phyloP scores from a whole-genome alignment of 2,113 vertebrate species.

The Anarrhichthys ocellatus region DNA sequence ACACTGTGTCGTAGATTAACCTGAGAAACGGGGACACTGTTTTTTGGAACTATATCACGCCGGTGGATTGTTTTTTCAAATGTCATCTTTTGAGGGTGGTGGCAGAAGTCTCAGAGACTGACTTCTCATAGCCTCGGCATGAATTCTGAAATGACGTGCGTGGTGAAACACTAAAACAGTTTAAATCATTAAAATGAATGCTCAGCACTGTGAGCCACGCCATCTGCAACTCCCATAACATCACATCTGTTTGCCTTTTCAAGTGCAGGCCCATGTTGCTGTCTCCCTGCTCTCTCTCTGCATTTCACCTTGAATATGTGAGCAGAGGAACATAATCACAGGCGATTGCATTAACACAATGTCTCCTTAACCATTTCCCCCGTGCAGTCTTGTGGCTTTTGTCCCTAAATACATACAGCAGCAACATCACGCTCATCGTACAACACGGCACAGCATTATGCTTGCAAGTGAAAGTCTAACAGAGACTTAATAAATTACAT shows the following conservation, averaged over 20 bases:
- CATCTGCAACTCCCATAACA: slow-evolving; percentile 2
- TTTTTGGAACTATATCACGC: neutral
- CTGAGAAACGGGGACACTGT: neutral
- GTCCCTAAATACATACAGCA: neutral
- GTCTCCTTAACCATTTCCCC: neutral
- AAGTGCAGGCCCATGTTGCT: neutral
- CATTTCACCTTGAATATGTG: neutral
- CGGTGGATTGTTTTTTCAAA: neutral
- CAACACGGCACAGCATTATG: neutral
- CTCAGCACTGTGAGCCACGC: neutral
- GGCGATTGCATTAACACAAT: neutral
- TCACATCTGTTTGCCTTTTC: slow-evolving; percentile 21
- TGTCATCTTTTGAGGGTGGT: neutral
- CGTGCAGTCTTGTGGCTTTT: neutral
- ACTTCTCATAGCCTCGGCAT: neutral
- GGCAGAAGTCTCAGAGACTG: neutral
- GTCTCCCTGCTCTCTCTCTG: neutral
- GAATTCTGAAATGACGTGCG: neutral
- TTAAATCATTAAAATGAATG: neutral
- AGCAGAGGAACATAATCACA: neutral
- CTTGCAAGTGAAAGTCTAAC: neutral
- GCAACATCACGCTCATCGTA: neutral
- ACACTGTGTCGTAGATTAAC: neutral
- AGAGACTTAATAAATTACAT: neutral
- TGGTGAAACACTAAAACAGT: neutral